Percentiles rank a stretch among this genome's conserved stretches.
Evolutionary conservation across 2,113 vertebrate genomes (phyloP).

Genomic region (Cettia cetti): DNA sequence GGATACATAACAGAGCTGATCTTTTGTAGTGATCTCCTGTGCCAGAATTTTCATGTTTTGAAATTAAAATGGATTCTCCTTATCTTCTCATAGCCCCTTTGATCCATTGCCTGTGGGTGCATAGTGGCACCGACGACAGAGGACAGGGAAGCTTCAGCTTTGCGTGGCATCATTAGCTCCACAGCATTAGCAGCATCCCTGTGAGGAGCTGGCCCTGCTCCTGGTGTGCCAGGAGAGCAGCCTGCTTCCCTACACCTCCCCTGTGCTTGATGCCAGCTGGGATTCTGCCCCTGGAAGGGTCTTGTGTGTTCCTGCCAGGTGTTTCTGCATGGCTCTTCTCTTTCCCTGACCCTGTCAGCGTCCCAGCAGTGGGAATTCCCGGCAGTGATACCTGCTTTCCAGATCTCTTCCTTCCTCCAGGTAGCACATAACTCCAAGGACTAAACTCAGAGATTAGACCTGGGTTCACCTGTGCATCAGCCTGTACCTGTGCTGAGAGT

Average conservation of each 20-base stretch:
- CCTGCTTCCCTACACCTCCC: not conserved
- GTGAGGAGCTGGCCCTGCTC: not conserved
- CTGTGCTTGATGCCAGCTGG: not conserved
- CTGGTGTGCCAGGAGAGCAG: rapidly evolving
- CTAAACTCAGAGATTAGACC: not conserved
- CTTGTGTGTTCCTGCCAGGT: not conserved
- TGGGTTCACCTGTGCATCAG: not conserved
- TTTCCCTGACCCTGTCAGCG: not conserved
- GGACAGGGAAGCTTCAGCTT: constrained; percentile 35
- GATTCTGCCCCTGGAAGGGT: not conserved
- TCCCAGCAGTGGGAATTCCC: not conserved
- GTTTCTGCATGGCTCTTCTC: rapidly evolving
- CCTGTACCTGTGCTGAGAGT: not conserved
- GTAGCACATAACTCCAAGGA: not conserved
- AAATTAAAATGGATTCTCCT: constrained; percentile 70
- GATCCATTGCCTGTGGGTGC: constrained; percentile 63
- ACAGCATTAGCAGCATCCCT: not conserved
- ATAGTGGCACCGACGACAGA: constrained; percentile 41
- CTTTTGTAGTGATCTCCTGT: constrained; percentile 51
- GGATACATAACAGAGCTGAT: not conserved
- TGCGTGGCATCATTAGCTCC: constrained; percentile 20
- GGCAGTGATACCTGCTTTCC: not conserved
- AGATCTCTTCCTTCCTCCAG: not conserved
- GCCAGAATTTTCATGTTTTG: constrained; percentile 60
- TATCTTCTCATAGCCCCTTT: constrained; percentile 60